A percentile compares a stretch with the other conserved stretches of the same genome.
These are phyloP conservation scores for Acipenser transmontanus DNA, from an alignment of 2,797 vertebrate species.

Conservation along the genomic window DNA sequence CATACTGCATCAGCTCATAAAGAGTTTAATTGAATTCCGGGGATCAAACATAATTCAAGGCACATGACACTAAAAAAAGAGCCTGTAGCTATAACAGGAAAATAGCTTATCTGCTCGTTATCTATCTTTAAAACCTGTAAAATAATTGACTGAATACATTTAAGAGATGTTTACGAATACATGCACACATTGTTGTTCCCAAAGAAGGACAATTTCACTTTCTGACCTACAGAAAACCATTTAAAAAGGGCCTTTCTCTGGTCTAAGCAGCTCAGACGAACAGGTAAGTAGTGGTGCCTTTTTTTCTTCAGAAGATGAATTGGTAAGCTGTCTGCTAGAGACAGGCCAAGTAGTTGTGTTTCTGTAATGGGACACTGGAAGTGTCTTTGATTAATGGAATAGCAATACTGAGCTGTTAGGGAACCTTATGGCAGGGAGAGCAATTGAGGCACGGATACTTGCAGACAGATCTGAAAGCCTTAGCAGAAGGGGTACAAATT, in stretches of 20 bases:
- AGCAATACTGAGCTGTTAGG: conserved; percentile 67
- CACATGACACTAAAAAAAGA: background rate
- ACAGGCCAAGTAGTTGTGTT: conserved; percentile 80
- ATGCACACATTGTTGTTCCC: conserved; percentile 38
- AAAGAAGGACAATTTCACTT: conserved; percentile 73
- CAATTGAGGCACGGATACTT: conserved; percentile 69
- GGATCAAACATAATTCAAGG: background rate
- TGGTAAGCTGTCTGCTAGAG: conserved; percentile 78
- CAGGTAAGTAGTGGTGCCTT: conserved; percentile 55
- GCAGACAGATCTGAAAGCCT: conserved; percentile 49
- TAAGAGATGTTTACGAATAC: too few relatives aligned
- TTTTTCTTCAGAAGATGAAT: conserved; percentile 75
- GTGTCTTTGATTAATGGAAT: conserved; percentile 94
- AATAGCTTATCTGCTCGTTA: background rate
- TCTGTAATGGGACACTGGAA: conserved; percentile 94
- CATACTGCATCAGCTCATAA: too few relatives aligned
- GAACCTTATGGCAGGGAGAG: conserved; percentile 60
- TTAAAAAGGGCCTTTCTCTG: conserved; percentile 68
- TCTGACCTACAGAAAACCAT: conserved; percentile 78
- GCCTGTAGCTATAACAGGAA: background rate
- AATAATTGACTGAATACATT: too few relatives aligned
- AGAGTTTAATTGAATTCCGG: too few relatives aligned
- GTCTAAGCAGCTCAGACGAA: conserved; percentile 61
- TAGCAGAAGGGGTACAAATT: conserved; percentile 15
- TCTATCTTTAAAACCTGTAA: background rate